Conservation (phyloP, 2,888 invertebrate species). For the Acanthopleura granulata region DNA sequence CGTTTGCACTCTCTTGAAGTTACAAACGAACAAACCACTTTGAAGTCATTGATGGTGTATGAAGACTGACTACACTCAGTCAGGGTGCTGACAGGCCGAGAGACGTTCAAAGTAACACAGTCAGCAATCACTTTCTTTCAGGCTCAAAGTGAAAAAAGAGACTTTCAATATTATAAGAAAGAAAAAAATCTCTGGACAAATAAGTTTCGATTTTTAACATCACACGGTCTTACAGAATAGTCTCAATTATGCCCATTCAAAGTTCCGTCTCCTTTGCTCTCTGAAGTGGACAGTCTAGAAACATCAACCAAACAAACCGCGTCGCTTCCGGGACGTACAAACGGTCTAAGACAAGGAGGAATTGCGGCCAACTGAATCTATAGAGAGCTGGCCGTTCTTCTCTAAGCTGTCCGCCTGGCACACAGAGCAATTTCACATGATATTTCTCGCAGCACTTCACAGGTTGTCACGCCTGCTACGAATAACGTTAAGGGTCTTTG, state of each 20-base stretch:
- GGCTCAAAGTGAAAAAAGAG: not conserved
- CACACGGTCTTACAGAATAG: no score
- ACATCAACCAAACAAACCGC: no score
- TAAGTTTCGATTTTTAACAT: no score
- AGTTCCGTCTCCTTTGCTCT: no score
- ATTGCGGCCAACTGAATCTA: no score
- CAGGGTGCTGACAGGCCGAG: not conserved
- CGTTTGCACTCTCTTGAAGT: not conserved
- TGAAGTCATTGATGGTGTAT: conserved; percentile 14
- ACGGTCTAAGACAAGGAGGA: no score
- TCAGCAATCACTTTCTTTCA: not conserved
- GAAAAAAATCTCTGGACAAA: no score
- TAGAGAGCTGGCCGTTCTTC: no score
- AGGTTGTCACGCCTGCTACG: not conserved
- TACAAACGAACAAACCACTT: conserved; percentile 14
- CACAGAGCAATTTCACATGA: not conserved
- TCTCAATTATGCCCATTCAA: no score
- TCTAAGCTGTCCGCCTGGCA: not conserved
- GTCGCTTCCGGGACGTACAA: no score
- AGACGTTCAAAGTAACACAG: not conserved
- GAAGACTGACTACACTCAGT: not conserved
- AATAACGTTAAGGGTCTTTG: not conserved
- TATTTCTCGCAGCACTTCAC: conserved; percentile 4
- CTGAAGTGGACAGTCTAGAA: no score
- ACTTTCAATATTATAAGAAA: no score